Percentiles rank a stretch among this genome's conserved stretches.
These are phyloP conservation scores for Cheilosia scutellata DNA, from an alignment of 2,888 invertebrate species.

Conservation along the genomic window DNA sequence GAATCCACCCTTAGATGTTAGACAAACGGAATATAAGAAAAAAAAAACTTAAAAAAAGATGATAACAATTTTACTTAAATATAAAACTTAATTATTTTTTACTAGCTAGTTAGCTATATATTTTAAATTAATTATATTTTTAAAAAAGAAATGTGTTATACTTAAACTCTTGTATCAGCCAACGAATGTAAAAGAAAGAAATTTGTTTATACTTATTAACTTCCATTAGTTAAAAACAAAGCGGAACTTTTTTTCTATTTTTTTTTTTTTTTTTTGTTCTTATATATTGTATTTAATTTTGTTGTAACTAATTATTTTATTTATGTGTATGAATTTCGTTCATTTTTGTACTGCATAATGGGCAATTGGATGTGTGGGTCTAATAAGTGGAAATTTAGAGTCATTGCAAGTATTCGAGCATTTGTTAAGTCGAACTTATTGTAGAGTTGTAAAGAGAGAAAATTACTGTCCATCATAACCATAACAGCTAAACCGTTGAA, in stretches of 20 bases:
- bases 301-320: conserved; percentile 27
- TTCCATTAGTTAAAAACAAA: conserved; percentile 45
- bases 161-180: conserved; percentile 63
- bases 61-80: conserved; percentile 57
- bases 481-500: too few species aligned
- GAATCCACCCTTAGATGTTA: conserved; percentile 77
- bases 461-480: too few species aligned
- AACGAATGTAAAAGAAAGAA: conserved; percentile 61
- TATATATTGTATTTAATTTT: conserved; percentile 33
- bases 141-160: conserved; percentile 48
- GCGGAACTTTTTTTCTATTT: too few species aligned
- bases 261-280: conserved; percentile 28
- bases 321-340: not conserved
- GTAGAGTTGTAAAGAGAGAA: too few species aligned
- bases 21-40: conserved; percentile 46
- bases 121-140: conserved; percentile 66
- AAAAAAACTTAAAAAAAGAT: conserved; percentile 15
- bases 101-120: conserved; percentile 74
- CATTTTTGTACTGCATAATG: not conserved
- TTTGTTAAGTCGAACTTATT: too few species aligned
- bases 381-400: not conserved
- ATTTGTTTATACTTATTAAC: conserved; percentile 35
- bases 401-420: too few species aligned
- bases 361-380: not conserved
- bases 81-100: conserved; percentile 62